Evolutionary conservation across 2,888 invertebrate species (phyloP).

Genomic region (Protula sp.): DNA sequence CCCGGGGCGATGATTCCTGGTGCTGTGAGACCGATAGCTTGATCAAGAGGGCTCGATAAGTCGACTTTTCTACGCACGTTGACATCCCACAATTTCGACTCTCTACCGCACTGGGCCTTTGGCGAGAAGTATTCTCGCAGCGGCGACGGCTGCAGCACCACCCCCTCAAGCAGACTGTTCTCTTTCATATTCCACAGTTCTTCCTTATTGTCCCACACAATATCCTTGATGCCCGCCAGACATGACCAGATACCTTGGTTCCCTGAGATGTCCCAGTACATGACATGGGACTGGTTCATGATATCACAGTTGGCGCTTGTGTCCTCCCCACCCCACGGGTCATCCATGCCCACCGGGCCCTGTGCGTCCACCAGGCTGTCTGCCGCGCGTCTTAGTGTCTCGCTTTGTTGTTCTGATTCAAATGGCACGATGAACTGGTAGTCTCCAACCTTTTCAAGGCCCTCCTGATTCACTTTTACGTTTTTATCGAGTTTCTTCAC

Average conservation of each 20-base stretch:
- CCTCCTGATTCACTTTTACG: too few relatives aligned
- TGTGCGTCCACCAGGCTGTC: background rate
- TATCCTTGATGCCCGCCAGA: background rate
- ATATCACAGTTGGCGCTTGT: too few relatives aligned
- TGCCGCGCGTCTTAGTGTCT: too few relatives aligned
- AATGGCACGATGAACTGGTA: too few relatives aligned
- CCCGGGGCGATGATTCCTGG: background rate
- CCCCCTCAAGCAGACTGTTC: background rate
- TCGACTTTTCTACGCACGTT: constrained; percentile 25
- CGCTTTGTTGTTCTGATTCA: too few relatives aligned
- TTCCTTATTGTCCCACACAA: background rate
- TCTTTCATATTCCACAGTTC: background rate
- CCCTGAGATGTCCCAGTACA: background rate
- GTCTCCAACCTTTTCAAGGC: too few relatives aligned
- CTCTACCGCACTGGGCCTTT: constrained; percentile 1
- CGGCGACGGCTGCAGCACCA: background rate
- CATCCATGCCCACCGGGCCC: too few relatives aligned
- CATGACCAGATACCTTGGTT: background rate
- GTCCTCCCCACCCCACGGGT: too few relatives aligned
- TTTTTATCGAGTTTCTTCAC: too few relatives aligned
- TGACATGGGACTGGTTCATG: background rate
- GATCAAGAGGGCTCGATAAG: background rate
- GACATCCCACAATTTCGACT: constrained; percentile 32
- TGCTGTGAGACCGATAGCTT: background rate
- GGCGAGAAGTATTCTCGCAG: constrained; percentile 3